Conservation (phyloP, 2,113 vertebrate species). For the Tragelaphus buxtoni region DNA sequence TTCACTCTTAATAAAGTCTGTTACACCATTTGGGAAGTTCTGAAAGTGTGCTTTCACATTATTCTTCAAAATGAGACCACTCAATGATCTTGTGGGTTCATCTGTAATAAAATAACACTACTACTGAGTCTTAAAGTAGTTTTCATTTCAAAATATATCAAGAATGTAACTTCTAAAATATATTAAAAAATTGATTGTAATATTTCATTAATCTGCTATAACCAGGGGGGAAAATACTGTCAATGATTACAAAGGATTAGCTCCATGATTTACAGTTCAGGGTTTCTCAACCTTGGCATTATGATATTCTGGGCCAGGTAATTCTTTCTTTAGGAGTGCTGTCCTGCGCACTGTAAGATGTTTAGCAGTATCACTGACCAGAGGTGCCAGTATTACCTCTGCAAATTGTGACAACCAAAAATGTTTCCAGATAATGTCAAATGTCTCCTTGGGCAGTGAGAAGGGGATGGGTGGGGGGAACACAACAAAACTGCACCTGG, state of each 20-base stretch:
- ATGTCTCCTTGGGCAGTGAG: background rate
- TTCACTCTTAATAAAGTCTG: slow-evolving; percentile 97
- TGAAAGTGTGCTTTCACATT: slow-evolving; percentile 99
- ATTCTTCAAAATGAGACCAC: slow-evolving; percentile 97
- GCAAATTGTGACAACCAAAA: background rate
- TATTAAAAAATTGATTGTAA: background rate
- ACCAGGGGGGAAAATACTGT: background rate
- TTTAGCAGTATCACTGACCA: background rate
- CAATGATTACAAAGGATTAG: slow-evolving; percentile 28
- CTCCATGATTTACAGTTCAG: background rate
- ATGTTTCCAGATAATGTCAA: background rate
- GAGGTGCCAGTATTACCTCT: background rate
- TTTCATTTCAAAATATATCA: background rate
- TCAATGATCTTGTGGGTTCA: slow-evolving; percentile 96
- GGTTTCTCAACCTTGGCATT: slow-evolving; percentile 5
- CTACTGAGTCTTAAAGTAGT: slow-evolving; percentile 13
- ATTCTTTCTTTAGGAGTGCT: background rate
- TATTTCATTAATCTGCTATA: slow-evolving; percentile 26
- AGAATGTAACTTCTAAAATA: slow-evolving; percentile 4
- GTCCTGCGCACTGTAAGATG: background rate
- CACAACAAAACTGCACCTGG: background rate
- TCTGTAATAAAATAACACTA: slow-evolving; percentile 81
- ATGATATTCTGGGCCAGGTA: background rate
- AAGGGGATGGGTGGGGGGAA: accelerated
- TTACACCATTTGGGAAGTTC: slow-evolving; percentile 95